phyloP scores from a whole-genome alignment of 2,797 vertebrate genomes.

The Trachops cirrhosus region DNA sequence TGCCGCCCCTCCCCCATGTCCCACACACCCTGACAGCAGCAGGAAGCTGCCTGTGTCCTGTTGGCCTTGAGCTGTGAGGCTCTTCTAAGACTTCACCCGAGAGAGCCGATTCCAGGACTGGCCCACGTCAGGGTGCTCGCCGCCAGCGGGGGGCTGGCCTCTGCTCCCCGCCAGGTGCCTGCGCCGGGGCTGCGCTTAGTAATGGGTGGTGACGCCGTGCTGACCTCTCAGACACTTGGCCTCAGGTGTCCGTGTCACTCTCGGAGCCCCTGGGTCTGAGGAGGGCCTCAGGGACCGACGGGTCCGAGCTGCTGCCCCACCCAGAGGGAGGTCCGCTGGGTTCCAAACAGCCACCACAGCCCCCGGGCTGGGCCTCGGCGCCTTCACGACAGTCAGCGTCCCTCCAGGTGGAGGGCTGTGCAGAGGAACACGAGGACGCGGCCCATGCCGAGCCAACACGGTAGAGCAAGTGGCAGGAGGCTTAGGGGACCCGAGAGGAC shows the following conservation, averaged over 20 bases:
- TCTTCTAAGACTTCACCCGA: background rate
- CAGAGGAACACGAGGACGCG: no score
- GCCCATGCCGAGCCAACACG: background rate
- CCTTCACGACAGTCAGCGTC: fast-evolving
- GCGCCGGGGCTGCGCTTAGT: background rate
- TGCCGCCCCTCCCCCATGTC: fast-evolving
- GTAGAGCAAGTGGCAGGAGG: background rate
- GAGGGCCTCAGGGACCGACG: background rate
- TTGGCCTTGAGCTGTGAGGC: fast-evolving
- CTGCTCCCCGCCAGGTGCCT: background rate
- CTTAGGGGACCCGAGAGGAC: background rate
- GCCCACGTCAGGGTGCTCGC: background rate
- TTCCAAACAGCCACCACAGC: background rate
- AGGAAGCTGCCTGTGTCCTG: no score
- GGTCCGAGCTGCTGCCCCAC: background rate
- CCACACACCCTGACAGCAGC: fast-evolving
- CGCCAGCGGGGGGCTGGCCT: no score
- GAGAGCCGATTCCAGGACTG: background rate
- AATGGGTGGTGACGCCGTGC: background rate
- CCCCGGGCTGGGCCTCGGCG: background rate
- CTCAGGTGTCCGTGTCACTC: background rate
- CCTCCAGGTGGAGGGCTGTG: no score
- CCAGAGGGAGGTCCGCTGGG: background rate
- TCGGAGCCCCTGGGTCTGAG: background rate
- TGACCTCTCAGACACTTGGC: background rate